Evolutionary conservation across 2,113 vertebrate genomes (phyloP), one percentile per base, ranked within the genome.

Genomic region (Cygnus atratus): DNA sequence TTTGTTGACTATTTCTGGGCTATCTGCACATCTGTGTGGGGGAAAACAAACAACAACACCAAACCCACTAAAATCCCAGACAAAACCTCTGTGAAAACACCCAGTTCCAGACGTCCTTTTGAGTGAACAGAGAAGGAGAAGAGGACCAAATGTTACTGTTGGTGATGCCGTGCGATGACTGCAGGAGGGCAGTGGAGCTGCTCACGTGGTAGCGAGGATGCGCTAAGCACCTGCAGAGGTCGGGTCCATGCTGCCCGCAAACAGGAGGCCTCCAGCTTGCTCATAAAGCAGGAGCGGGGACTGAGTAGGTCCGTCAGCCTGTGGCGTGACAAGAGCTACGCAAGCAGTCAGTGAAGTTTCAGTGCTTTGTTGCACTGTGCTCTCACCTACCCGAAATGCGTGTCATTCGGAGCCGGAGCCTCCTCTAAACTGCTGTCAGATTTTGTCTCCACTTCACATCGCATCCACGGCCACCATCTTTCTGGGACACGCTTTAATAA

Each of bases 201-300:
- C 43, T 33, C 6, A 12, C 1, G 3, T 4, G 7, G 19, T 4
- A 5, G 3, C 4, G 35, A 37, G 48, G 11, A 2, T 37, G 37
- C 70, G 21, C 71, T 8, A 33, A 54, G 35, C 28, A 8, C 41
- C 48, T 7, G 0, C 9, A 2, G 13, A 29, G 43, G 54, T 29
- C 3, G 1, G 66, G 50, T 10, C 19, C 15, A 0, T 9, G 28
- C 92, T 79, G 62, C 75, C 26, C 2, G 5, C 41, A 24, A 68
- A 24, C 41, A 17, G 48, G 39, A 76, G 73, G 10, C 54, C 21
- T 39, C 77, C 44, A 28, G 14, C 5, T 19, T 16, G 11, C 35
- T n/a, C 43, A 17, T 13, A 16, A 46, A 16, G 46, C 35, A 31
- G 50, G 43, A 16, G 44, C 43, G 13, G 46, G 29, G 46, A 37